Conservation (phyloP, 2,797 vertebrate species). For the Paramormyrops hopkinsi region DNA sequence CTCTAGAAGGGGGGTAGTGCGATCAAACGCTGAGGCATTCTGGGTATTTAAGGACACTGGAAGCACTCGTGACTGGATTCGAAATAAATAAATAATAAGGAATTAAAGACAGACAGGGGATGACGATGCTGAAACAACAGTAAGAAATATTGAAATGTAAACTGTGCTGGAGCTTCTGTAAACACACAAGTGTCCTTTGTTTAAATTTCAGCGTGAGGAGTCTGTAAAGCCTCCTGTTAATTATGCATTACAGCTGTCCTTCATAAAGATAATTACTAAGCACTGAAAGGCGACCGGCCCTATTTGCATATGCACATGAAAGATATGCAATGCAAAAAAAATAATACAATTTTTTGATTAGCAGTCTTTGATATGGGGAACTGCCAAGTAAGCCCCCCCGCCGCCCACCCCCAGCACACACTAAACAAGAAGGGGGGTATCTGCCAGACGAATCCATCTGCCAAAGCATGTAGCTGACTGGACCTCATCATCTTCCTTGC, state of each 20-base stretch:
- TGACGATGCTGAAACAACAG: not conserved
- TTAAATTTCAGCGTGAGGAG: conserved; percentile 69
- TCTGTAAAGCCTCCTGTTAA: conserved; percentile 96
- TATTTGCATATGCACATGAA: conserved; percentile 94
- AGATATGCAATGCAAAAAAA: conserved; percentile 94
- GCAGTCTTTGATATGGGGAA: conserved; percentile 85
- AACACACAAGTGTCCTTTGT: conserved; percentile 56
- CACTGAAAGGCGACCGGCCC: conserved; percentile 88
- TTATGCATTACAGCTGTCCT: conserved; percentile 99
- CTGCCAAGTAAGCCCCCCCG: conserved; percentile 68
- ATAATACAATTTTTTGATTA: conserved; percentile 87
- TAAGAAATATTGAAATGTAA: not conserved
- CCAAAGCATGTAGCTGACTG: not conserved
- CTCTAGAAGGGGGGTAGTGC: conserved; percentile 37
- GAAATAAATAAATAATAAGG: conserved; percentile 29
- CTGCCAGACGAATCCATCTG: conserved; percentile 37
- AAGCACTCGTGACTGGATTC: not conserved
- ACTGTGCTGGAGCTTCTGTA: not conserved
- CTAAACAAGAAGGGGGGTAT: conserved; percentile 25
- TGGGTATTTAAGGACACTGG: not conserved
- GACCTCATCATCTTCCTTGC: conserved; percentile 14
- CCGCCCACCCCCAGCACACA: conserved; percentile 30
- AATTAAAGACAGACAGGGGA: conserved; percentile 27
- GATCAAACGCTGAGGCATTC: conserved; percentile 32
- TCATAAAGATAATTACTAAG: conserved; percentile 99